phyloP scores from a whole-genome alignment of 64 coral and sea anemone genomes.

The Montipora efflorescens region DNA sequence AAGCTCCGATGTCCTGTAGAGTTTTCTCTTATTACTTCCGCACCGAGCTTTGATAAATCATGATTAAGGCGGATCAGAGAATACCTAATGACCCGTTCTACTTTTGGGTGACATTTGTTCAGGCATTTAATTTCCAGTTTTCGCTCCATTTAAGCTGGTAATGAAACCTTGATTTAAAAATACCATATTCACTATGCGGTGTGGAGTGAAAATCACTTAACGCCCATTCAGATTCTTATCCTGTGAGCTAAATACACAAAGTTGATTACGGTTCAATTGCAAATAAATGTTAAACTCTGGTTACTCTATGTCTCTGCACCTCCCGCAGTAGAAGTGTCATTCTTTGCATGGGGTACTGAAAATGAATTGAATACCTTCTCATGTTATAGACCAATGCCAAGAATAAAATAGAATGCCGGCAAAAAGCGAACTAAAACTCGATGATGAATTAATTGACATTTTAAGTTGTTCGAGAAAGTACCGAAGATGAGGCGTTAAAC shows the following conservation, averaged over 20 bases:
- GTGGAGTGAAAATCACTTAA: conserved; percentile 15
- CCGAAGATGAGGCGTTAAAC: neutral
- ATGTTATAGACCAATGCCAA: neutral
- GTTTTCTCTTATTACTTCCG: too few species aligned
- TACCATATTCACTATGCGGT: neutral
- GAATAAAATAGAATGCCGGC: neutral
- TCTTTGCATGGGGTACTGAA: conserved; percentile 50
- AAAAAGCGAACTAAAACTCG: neutral
- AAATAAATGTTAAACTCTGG: neutral
- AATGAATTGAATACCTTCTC: neutral
- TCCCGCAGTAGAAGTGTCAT: conserved; percentile 40
- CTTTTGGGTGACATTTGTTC: too few species aligned
- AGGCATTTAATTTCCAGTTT: too few species aligned
- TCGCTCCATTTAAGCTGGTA: too few species aligned
- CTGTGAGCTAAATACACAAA: neutral
- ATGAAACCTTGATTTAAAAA: neutral
- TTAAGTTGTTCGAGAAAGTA: neutral
- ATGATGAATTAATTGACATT: neutral
- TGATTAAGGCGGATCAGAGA: too few species aligned
- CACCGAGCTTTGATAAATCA: too few species aligned
- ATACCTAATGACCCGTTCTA: too few species aligned
- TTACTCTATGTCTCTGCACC: neutral
- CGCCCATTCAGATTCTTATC: neutral
- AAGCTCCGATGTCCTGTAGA: too few species aligned
- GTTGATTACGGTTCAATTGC: conserved; percentile 24